Conservation (phyloP, 2,113 vertebrate species). For the Seriola dumerili region DNA sequence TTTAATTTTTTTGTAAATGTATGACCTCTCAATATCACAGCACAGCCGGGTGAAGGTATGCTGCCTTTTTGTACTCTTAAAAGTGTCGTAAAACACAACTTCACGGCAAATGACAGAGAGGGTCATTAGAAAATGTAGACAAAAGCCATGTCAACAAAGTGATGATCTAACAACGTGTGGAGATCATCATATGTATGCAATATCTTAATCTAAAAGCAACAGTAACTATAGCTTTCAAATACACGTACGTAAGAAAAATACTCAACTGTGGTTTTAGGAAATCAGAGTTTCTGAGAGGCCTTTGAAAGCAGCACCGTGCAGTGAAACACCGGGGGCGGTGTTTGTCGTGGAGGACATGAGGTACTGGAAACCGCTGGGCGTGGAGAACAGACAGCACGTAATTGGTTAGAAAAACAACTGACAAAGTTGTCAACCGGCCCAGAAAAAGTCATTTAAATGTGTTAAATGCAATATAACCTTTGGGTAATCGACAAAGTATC, state of each 20-base stretch:
- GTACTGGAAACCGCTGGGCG: conserved; percentile 29
- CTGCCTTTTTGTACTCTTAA: not conserved
- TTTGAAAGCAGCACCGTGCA: conserved; percentile 4
- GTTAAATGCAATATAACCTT: not conserved
- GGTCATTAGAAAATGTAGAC: not conserved
- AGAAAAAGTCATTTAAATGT: not conserved
- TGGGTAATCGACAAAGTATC: not conserved
- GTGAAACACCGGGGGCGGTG: not conserved
- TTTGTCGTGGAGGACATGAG: not conserved
- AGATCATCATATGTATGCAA: not conserved
- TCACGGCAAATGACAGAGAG: not conserved
- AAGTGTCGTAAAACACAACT: not conserved
- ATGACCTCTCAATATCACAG: conserved; percentile 81
- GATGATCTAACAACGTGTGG: not conserved
- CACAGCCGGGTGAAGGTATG: conserved; percentile 38
- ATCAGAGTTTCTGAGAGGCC: rapidly evolving
- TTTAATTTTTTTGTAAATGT: conserved; percentile 42
- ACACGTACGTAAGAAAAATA: not conserved
- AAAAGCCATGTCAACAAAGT: not conserved
- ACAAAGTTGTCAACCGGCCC: not conserved
- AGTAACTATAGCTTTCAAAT: not conserved
- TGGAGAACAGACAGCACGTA: not conserved
- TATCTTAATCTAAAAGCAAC: not conserved
- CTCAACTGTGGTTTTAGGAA: not conserved
- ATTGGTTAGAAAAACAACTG: conserved; percentile 63